Conservation (phyloP, 2,797 vertebrate genomes). For the Phrynocephalus vlangalii region DNA sequence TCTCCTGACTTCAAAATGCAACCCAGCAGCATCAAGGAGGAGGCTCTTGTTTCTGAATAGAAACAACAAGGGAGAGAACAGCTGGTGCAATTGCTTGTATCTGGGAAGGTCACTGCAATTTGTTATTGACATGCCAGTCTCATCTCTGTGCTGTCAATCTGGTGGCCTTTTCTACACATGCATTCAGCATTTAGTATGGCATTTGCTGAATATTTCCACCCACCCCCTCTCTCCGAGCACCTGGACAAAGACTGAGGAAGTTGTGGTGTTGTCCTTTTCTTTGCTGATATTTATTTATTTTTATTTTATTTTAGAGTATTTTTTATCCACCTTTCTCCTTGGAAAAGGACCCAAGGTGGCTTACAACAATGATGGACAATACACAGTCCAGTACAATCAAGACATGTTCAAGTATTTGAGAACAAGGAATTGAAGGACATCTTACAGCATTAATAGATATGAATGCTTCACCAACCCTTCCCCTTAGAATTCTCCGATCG, state of each 20-base stretch:
- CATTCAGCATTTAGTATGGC: constrained; percentile 33
- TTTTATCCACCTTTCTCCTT: no score
- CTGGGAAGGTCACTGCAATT: constrained; percentile 63
- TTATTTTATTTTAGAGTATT: no score
- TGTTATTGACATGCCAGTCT: constrained; percentile 54
- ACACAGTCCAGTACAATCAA: no score
- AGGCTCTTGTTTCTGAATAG: constrained; percentile 36
- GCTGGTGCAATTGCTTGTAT: constrained; percentile 53
- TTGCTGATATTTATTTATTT: no score
- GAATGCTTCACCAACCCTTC: background rate
- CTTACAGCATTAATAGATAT: no score
- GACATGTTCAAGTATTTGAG: no score
- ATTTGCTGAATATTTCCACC: constrained; percentile 55
- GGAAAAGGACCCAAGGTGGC: no score
- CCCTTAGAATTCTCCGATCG: no score
- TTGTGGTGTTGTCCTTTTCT: no score
- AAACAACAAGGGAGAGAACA: constrained; percentile 42
- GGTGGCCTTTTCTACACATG: constrained; percentile 48
- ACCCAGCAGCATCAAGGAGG: constrained; percentile 25
- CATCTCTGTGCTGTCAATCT: constrained; percentile 51
- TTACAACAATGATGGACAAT: no score
- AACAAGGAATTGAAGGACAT: no score
- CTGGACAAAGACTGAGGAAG: background rate
- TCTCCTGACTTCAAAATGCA: background rate
- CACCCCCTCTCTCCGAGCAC: constrained; percentile 9